A percentile compares a stretch with the other conserved stretches of the same genome.
phyloP scores from a whole-genome alignment of 2,888 invertebrate genomes.

The Lysandra coridon region DNA sequence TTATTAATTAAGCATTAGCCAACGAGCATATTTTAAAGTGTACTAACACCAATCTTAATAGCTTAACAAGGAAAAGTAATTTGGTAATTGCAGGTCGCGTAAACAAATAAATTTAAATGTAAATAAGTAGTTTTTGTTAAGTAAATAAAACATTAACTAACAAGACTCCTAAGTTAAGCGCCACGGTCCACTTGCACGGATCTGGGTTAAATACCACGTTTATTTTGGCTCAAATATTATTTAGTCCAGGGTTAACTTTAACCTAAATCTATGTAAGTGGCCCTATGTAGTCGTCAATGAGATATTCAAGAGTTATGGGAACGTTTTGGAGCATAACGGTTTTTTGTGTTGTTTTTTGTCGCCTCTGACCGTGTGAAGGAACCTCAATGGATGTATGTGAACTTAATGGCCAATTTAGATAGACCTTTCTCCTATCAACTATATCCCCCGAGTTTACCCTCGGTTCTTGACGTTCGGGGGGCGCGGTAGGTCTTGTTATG shows the following conservation, averaged over 20 bases:
- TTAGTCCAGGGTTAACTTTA: not conserved
- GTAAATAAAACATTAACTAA: not conserved
- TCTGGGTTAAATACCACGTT: too few species aligned
- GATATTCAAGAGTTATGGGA: constrained; percentile 74
- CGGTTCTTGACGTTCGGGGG: constrained; percentile 42
- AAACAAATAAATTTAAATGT: not conserved
- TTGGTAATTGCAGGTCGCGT: not conserved
- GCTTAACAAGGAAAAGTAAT: not conserved
- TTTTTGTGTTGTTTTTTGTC: constrained; percentile 78
- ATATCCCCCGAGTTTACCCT: constrained; percentile 40
- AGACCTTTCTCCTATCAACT: constrained; percentile 49
- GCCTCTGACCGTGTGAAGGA: constrained; percentile 76
- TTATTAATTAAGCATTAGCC: not conserved
- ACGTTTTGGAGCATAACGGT: constrained; percentile 77
- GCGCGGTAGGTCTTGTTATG: constrained; percentile 49
- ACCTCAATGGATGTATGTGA: constrained; percentile 75
- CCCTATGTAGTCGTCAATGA: constrained; percentile 64
- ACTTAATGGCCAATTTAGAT: constrained; percentile 51
- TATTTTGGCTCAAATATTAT: too few species aligned
- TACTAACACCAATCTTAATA: not conserved
- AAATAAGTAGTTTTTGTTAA: not conserved
- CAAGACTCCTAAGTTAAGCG: constrained; percentile 11
- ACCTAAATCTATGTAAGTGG: not conserved
- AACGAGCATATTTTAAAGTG: not conserved
- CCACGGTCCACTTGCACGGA: not conserved